A percentile compares a stretch with the other conserved stretches of the same genome.
phyloP scores from a whole-genome alignment of 1,140 invertebrate genomes.

The Drosophila azteca region DNA sequence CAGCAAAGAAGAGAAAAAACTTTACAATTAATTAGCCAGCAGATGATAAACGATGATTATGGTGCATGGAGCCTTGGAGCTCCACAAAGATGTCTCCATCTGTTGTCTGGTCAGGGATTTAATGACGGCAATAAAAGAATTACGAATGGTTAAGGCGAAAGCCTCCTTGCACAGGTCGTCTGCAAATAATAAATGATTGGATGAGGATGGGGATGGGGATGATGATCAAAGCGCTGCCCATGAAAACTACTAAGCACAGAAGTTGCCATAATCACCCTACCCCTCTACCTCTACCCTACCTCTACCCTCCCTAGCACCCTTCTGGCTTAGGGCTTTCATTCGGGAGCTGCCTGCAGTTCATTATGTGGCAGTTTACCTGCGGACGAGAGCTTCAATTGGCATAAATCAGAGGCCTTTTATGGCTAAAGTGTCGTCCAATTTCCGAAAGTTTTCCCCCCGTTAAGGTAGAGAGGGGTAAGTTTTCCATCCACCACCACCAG shows the following conservation, averaged over 20 bases:
- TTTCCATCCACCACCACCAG: slow-evolving; percentile 9
- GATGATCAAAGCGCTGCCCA: slow-evolving; percentile 63
- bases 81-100: slow-evolving; percentile 57
- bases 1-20: slow-evolving; percentile 38
- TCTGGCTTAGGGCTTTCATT: no score
- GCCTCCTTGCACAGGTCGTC: slow-evolving; percentile 5
- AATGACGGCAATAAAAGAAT: slow-evolving; percentile 70
- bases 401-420: slow-evolving; percentile 77
- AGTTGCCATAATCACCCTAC: slow-evolving; percentile 36
- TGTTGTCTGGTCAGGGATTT: slow-evolving; percentile 59
- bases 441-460: slow-evolving; percentile 50
- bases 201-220: slow-evolving; percentile 3
- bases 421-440: slow-evolving; percentile 78
- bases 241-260: not conserved
- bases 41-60: slow-evolving; percentile 79
- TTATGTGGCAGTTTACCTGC: slow-evolving; percentile 74
- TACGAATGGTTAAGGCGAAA: slow-evolving; percentile 16
- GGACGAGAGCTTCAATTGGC: slow-evolving; percentile 61
- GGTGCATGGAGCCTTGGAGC: slow-evolving; percentile 31
- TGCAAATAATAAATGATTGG: slow-evolving; percentile 66
- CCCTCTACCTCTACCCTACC: not conserved
- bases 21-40: slow-evolving; percentile 76
- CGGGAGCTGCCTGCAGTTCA: slow-evolving; percentile 50
- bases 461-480: slow-evolving; percentile 23
- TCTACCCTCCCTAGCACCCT: no score